phyloP scores from a whole-genome alignment of 2,113 vertebrate species.

The Oceanodroma tethys region DNA sequence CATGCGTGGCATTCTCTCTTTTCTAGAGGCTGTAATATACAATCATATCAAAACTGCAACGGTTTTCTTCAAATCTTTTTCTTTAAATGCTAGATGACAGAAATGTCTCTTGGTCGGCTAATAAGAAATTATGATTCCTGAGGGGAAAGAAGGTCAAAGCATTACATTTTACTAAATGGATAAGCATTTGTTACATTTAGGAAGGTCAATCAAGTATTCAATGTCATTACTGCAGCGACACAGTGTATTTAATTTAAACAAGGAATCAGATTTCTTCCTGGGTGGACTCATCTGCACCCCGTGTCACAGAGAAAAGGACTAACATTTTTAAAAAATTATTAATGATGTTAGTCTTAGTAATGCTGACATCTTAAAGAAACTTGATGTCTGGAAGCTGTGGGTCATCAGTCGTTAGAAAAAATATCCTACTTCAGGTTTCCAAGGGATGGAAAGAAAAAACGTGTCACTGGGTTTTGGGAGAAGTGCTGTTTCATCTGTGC shows the following conservation, averaged over 20 bases:
- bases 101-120: not conserved
- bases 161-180: not conserved
- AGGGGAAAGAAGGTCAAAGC: not conserved
- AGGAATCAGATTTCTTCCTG: not conserved
- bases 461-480: not conserved
- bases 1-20: not conserved
- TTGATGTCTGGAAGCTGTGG: not conserved
- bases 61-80: not conserved
- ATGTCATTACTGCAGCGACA: not conserved
- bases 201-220: not conserved
- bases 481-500: not conserved
- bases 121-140: not conserved
- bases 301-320: not conserved
- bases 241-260: not conserved
- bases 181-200: not conserved
- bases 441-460: not conserved
- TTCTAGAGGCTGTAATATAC: not conserved
- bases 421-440: not conserved
- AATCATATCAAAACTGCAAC: not conserved
- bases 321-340: not conserved
- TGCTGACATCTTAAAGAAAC: not conserved
- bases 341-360: not conserved
- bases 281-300: not conserved
- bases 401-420: not conserved
- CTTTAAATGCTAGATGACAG: not conserved